Base-by-base conservation (phyloP, 2,797 vertebrate species). In the Sebastes iracundus region DNA sequence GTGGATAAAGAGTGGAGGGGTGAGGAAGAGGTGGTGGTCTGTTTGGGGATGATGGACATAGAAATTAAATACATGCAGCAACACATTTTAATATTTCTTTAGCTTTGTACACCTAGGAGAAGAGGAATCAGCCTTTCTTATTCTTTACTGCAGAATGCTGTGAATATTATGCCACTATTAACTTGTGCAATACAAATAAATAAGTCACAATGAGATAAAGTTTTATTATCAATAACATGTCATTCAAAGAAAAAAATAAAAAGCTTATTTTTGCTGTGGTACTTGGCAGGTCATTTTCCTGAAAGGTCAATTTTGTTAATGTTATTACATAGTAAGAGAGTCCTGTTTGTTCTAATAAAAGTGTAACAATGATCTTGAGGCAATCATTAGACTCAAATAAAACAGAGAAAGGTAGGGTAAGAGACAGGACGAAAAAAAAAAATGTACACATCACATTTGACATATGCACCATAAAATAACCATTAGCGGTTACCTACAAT, bases 401-500 rank as follows among this genome's bases (percentile, higher is more conserved):
- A 92, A 90, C 33, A 77, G 46, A 74, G 71, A 82, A 78, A 82
- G 56, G 75, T 28, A 42, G 62, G 59, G 69, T 68, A 55, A 63
- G 74, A 56, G 59, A 80, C 58, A 7, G 35, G 35, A 33, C 13
- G 28, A 69, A 27, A 78, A 86, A 81, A 82, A 85, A 81, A 81
- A 74, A 82, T 60, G 55, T 80, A 81, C 85, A 90, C 86, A 92
- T 96, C 93, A 94, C 85, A 92, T 93, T 91, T 96, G 96, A 96
- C 94, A 93, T 90, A 93, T 92, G 93, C 92, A 89, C 94, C 94
- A 96, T 96, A 96, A 96, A 96, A 96, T 92, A 96, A 92, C 94
- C 93, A 96, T 96, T 96, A 96, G 94, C 92, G 91, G 93, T 95
- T 95, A 95, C 91, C 94, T 92, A 93, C 92, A 92, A 94, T 96